These are phyloP conservation scores for Pogonognathellus flavescens DNA, from an alignment of 1,140 invertebrate species.

Conservation along the genomic window DNA sequence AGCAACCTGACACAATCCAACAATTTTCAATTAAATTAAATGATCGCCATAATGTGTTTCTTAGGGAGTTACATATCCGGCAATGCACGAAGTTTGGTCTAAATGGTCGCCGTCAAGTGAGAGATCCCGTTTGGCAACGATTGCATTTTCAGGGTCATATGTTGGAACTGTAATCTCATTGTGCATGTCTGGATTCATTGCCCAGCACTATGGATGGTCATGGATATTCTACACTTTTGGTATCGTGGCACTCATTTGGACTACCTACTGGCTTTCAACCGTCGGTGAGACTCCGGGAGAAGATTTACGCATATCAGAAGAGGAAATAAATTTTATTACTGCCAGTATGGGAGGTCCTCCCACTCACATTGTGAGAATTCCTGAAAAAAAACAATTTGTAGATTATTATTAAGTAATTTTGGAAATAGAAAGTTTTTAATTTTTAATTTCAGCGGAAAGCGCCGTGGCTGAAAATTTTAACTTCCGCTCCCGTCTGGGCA, in stretches of 20 bases:
- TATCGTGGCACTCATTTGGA: constrained; percentile 78
- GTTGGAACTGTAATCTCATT: constrained; percentile 86
- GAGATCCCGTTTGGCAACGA: constrained; percentile 81
- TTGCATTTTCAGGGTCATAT: constrained; percentile 86
- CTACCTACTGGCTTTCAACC: constrained; percentile 77
- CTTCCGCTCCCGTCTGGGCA: constrained; percentile 89
- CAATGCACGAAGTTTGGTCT: constrained; percentile 81
- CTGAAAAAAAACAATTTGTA: not conserved
- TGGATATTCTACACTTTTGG: constrained; percentile 90
- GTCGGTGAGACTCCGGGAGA: constrained; percentile 83
- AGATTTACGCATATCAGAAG: constrained; percentile 80
- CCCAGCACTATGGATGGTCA: constrained; percentile 83
- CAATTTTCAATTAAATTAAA: constrained; percentile 17
- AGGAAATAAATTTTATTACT: constrained; percentile 85
- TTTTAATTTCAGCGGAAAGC: constrained; percentile 69
- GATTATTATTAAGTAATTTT: not conserved
- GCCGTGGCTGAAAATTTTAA: constrained; percentile 86
- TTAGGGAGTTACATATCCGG: constrained; percentile 90
- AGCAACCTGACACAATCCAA: not conserved
- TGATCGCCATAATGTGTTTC: constrained; percentile 65
- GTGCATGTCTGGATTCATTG: constrained; percentile 81
- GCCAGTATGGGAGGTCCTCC: constrained; percentile 69
- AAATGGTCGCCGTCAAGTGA: constrained; percentile 90
- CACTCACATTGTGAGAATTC: not conserved
- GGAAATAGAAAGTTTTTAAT: not conserved